A percentile compares a stretch with the other conserved stretches of the same genome.
These are phyloP conservation scores for Linyphia triangularis DNA, from an alignment of 2,888 invertebrate genomes.

Conservation along the genomic window DNA sequence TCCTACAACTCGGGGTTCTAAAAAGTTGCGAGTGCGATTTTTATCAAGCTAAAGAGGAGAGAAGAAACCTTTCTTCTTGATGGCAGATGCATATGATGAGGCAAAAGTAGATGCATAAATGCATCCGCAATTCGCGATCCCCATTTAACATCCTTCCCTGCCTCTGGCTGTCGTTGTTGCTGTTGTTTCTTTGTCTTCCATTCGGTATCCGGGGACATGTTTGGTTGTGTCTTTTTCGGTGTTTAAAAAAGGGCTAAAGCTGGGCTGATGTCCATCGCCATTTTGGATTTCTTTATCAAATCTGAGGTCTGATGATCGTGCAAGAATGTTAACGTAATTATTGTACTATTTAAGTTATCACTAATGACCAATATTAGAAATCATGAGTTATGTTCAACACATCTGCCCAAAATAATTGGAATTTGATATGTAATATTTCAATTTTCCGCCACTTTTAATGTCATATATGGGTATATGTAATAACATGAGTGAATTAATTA, in stretches of 20 bases:
- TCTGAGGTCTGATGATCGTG: too few species aligned
- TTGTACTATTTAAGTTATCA: too few species aligned
- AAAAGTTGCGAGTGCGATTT: conserved; percentile 70
- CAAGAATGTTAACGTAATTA: too few species aligned
- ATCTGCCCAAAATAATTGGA: too few species aligned
- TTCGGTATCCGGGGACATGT: conserved; percentile 4
- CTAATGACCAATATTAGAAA: too few species aligned
- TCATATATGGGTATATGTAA: too few species aligned
- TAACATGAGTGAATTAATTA: too few species aligned
- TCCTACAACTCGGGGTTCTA: conserved; percentile 51
- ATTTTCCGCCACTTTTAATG: too few species aligned
- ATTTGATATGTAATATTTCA: too few species aligned
- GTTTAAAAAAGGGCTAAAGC: neutral
- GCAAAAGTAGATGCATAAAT: conserved; percentile 73
- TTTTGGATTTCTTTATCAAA: conserved; percentile 6
- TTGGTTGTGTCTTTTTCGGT: neutral
- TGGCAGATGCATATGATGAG: conserved; percentile 74
- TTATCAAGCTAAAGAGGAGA: conserved; percentile 72
- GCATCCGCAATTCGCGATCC: conserved; percentile 70
- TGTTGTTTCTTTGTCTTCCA: conserved; percentile 20
- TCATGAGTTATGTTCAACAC: too few species aligned
- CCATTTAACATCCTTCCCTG: conserved; percentile 60
- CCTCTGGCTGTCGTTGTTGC: conserved; percentile 16
- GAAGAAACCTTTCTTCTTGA: conserved; percentile 72
- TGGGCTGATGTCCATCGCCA: neutral